Evolutionary conservation across 2,888 invertebrate species (phyloP), one percentile per base, ranked within the genome.

Genomic region (Ernsta delagoae): DNA sequence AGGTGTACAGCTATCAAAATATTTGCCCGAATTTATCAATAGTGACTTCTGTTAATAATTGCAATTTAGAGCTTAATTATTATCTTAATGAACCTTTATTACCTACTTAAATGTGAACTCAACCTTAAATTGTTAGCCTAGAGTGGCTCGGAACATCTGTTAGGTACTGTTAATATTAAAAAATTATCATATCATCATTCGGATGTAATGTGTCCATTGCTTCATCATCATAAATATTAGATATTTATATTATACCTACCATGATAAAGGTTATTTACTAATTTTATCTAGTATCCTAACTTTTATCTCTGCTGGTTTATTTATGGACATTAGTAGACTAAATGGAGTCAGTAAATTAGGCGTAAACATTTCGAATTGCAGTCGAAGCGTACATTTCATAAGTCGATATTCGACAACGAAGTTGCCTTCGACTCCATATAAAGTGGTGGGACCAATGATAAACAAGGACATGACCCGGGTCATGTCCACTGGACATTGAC

Each of bases 371-470:
- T 61, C 60, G 67, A 62, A 61, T 62, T 63, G 41, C 50, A 56
- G 68, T 68, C 59, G 62, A 50, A 63, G 62, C 31, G 57, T 39
- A 39, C n/a, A 62, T 61, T 63, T 63, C 48, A 6, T 24, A 48
- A 24, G 68, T 62, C 68, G 68, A 9, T 63, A 48, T 70, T 72
- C 63, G 63, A 36, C 71, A 59, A 48, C 45, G 71, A 72, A 70
- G 31, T 57, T 45, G 45, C 67, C 68, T 68, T 68, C 68, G 81
- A 82, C 85, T 85, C 83, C 85, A 83, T 76, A 75, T 77, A 78
- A 86, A 84, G 87, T 81, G 88, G 84, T 87, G 91, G 90, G 91
- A 92, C 91, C 91, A 92, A 90, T 78, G 79, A 74, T 59, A 69
- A 62, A 69, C 69, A 59, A 63, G 69, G 57, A 74, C 67, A 64